phyloP scores from a whole-genome alignment of 2,797 vertebrate genomes.

The Cynopterus sphinx region DNA sequence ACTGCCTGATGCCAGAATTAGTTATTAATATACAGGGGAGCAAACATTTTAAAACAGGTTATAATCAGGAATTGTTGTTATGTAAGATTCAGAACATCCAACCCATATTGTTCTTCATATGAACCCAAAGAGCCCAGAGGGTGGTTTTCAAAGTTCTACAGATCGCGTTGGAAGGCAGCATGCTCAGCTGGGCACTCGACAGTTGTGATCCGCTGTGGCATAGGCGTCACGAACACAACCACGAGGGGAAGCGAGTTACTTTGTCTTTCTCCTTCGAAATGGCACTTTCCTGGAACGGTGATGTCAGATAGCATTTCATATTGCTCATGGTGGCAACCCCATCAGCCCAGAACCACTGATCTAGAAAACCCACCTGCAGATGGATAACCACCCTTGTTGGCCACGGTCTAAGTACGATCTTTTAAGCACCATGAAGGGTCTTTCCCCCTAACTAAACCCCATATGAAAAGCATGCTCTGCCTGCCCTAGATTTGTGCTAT shows the following conservation, averaged over 20 bases:
- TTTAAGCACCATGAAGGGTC: not conserved
- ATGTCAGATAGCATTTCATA: constrained; percentile 24
- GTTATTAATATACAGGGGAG: constrained; percentile 8
- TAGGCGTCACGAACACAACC: not conserved
- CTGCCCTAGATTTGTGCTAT: not conserved
- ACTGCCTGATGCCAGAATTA: not conserved
- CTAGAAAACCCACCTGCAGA: not conserved
- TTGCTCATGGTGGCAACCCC: not conserved
- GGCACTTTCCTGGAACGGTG: not conserved
- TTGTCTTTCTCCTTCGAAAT: not conserved
- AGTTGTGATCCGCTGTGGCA: not conserved
- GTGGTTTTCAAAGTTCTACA: not conserved
- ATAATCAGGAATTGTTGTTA: constrained; percentile 13
- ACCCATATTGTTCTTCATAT: not conserved
- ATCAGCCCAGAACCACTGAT: not conserved
- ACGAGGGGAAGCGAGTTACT: not conserved
- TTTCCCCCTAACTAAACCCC: not conserved
- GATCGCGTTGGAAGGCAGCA: not conserved
- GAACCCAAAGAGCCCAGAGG: constrained; percentile 27
- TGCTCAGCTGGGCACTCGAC: not conserved
- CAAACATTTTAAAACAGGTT: constrained; percentile 8
- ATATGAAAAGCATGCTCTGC: not conserved
- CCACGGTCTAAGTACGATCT: not conserved
- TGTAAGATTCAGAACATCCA: constrained; percentile 2
- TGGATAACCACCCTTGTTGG: not conserved